Evolutionary conservation across 2,888 invertebrate genomes (phyloP), one percentile per base, ranked within the genome.

Genomic region (Drosophila robusta): DNA sequence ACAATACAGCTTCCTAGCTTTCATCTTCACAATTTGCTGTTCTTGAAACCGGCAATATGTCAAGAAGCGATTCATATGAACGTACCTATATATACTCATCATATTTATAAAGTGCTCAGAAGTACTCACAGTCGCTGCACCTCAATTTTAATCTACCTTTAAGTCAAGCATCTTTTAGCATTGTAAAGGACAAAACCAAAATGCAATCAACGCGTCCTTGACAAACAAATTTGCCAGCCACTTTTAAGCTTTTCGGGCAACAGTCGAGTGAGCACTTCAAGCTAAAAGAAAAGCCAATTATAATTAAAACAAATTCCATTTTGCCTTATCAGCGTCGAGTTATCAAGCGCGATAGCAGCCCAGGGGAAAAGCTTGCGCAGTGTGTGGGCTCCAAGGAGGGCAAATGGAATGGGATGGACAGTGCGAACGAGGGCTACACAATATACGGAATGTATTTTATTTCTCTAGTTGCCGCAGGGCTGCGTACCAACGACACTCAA

Each of bases 221-320:
- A 49, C 69, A 60, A 68, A 60, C 58, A 68, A 68, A 68, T 60
- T 57, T 68, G 44, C 16, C 42, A 50, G 61, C 16, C 62, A 62
- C 62, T 62, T 42, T 54, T 32, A 51, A 42, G 52, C 52, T 55
- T 55, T 34, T 56, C 32, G 18, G 36, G n/a, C 18, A 51, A 51
- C 46, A 65, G 66, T 60, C 49, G 26, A 11, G 45, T 26, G 61
- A 45, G 61, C 26, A 32, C 70, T 62, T 54, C 32, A 34, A 54
- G 44, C 42, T 12, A 24, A 51, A 56, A 65, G 51, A 55, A 81
- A 73, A 78, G 61, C 78, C 75, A 81, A 78, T 78, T 78, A 81
- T 81, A 78, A 78, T 78, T 81, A 81, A 78, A 75, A 70, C 75
- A 81, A 78, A 78, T 66, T 73, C 55, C 62, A 77, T 80, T 78